phyloP scores from a whole-genome alignment of 2,797 vertebrate genomes.

The Sitta carolinensis region DNA sequence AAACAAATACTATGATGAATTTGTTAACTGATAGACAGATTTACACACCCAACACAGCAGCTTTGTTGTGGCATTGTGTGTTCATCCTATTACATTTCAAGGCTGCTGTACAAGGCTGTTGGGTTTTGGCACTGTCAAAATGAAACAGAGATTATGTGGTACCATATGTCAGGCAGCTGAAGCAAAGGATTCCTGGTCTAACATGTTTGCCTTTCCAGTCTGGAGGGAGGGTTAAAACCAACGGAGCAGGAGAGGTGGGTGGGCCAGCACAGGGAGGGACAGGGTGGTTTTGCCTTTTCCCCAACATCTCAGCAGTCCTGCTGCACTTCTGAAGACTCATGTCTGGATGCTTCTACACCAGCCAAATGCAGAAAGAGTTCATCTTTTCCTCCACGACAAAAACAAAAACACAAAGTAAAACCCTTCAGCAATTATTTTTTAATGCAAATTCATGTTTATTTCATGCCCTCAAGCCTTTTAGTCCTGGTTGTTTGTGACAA shows the following conservation, averaged over 20 bases:
- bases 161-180: constrained; percentile 61
- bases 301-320: neutral
- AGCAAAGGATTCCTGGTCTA: constrained; percentile 14
- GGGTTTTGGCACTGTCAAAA: constrained; percentile 44
- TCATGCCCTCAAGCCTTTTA: constrained; percentile 66
- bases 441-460: constrained; percentile 69
- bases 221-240: neutral
- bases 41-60: neutral
- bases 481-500: constrained; percentile 64
- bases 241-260: neutral
- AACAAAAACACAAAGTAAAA: neutral
- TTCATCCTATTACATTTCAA: constrained; percentile 32
- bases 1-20: neutral
- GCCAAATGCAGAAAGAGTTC: neutral
- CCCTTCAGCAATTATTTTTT: constrained; percentile 62
- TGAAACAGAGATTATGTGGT: constrained; percentile 22
- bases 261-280: neutral
- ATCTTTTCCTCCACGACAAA: neutral
- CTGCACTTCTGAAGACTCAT: neutral
- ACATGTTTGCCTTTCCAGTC: neutral
- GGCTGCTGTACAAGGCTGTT: constrained; percentile 44
- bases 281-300: neutral
- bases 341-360: neutral
- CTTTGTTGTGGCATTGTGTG: constrained; percentile 25
- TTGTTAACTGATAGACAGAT: constrained; percentile 29